These are phyloP conservation scores for Capromys pilorides DNA, from an alignment of 2,797 vertebrate genomes.

Conservation along the genomic window DNA sequence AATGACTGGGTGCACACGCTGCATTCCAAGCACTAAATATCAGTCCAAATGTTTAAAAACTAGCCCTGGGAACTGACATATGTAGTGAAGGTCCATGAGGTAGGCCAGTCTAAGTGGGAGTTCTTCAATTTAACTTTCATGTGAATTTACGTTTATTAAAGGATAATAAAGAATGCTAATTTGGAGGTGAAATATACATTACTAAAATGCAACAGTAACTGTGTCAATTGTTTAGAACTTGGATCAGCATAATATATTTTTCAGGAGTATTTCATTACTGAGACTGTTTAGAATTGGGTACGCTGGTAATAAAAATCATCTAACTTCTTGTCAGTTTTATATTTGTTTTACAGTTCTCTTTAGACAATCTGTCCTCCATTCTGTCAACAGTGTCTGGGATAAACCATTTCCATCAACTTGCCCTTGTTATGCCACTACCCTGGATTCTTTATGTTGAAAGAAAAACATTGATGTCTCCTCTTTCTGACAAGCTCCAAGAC, in stretches of 20 bases:
- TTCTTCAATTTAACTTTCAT: neutral
- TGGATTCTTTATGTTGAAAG: neutral
- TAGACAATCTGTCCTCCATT: neutral
- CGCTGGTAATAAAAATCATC: neutral
- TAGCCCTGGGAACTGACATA: neutral
- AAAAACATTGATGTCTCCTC: neutral
- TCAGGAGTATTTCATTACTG: neutral
- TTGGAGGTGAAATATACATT: neutral
- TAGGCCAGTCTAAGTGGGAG: neutral
- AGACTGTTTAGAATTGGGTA: neutral
- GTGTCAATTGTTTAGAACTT: constrained; percentile 2
- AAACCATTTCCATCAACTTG: neutral
- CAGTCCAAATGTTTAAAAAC: neutral
- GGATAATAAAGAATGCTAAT: neutral
- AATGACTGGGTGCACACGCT: neutral
- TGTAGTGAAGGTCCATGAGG: too few relatives aligned
- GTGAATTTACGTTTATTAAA: constrained; percentile 19
- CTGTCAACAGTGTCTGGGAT: neutral
- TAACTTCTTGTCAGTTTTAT: neutral
- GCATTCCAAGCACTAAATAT: neutral
- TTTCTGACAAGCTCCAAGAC: neutral
- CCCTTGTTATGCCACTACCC: neutral
- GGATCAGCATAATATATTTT: neutral
- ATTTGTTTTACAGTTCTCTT: neutral
- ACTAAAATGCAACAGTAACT: neutral